Conservation (phyloP, 2,888 invertebrate species). For the Rhagophthalmus giganteus region DNA sequence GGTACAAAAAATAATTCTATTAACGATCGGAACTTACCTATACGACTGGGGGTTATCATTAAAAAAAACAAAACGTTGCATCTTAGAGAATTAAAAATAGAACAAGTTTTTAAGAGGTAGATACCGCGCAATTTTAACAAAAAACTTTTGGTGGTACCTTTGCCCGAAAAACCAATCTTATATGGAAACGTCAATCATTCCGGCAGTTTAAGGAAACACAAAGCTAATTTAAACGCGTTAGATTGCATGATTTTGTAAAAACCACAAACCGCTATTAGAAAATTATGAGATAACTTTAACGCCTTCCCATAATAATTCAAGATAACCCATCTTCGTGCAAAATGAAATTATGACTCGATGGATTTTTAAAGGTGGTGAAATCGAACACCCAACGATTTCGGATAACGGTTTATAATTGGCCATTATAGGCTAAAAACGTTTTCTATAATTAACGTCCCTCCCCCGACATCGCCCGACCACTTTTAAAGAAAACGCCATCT, state of each 20-base stretch:
- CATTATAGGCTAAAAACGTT: conserved; percentile 17
- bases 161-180: no score
- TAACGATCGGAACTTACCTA: conserved; percentile 7
- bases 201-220: conserved; percentile 1
- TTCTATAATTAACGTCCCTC: conserved; percentile 11
- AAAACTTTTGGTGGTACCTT: no score
- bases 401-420: conserved; percentile 26
- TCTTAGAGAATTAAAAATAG: no score
- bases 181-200: neutral
- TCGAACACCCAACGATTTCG: conserved; percentile 30
- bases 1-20: conserved; percentile 17
- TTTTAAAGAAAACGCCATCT: no score
- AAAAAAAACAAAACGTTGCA: no score
- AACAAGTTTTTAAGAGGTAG: no score
- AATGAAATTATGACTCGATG: conserved; percentile 31
- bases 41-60: neutral
- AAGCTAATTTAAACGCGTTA: conserved; percentile 10
- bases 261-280: conserved; percentile 22
- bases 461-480: neutral
- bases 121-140: no score
- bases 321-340: conserved; percentile 33
- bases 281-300: conserved; percentile 29
- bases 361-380: conserved; percentile 30
- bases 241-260: conserved; percentile 21
- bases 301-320: conserved; percentile 32